Percentiles rank a stretch among this genome's conserved stretches.
phyloP scores from a whole-genome alignment of 2,113 vertebrate genomes.

The Haliaeetus leucogaster region DNA sequence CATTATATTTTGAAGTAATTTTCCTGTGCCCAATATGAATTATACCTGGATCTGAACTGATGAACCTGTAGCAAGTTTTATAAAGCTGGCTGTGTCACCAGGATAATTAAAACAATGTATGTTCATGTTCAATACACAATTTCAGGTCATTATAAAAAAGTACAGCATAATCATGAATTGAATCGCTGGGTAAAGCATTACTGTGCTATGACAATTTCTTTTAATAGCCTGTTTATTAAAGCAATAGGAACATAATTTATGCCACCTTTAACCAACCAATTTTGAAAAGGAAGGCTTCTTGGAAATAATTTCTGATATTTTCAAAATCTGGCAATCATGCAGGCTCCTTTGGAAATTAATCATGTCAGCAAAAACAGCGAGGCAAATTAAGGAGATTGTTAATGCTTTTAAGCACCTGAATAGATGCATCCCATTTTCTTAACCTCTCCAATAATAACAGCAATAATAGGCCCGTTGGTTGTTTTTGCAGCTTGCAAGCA shows the following conservation, averaged over 20 bases:
- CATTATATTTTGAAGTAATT: background rate
- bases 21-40: background rate
- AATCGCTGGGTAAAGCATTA: background rate
- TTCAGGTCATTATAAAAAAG: background rate
- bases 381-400: background rate
- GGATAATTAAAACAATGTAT: background rate
- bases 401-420: background rate
- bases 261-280: background rate
- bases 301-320: background rate
- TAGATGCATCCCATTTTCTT: background rate
- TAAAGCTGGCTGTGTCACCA: background rate
- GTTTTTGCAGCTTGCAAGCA: background rate
- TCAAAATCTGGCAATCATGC: conserved; percentile 10
- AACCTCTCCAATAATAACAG: background rate
- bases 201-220: background rate
- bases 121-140: background rate
- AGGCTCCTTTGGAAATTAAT: background rate
- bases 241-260: background rate
- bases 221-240: conserved; percentile 8
- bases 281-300: background rate
- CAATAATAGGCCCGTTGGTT: background rate
- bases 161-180: background rate
- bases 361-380: background rate
- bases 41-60: background rate
- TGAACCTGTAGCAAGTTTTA: background rate